Percentiles rank a stretch among this genome's conserved stretches.
Conservation (phyloP, 2,797 vertebrate genomes). For the Darevskia mixta region DNA sequence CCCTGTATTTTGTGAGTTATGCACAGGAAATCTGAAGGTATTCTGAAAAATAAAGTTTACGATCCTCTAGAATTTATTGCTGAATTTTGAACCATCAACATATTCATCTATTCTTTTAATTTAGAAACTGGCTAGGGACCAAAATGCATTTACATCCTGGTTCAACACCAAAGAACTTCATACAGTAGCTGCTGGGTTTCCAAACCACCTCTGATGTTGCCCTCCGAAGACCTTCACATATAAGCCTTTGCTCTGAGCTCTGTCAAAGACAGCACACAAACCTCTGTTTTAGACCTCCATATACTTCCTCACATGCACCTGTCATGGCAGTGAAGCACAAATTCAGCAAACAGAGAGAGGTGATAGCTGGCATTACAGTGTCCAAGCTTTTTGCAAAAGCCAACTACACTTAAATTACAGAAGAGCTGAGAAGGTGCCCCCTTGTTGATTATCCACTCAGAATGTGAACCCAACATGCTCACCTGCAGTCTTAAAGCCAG, state of each 20-base stretch:
- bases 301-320: slow-evolving; percentile 12
- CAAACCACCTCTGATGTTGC: neutral
- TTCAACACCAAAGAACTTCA: neutral
- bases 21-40: neutral
- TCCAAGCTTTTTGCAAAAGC: neutral
- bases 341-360: neutral
- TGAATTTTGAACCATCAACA: slow-evolving; percentile 9
- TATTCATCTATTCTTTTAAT: neutral
- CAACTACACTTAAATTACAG: neutral
- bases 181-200: neutral
- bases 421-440: slow-evolving; percentile 4
- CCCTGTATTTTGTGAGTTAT: slow-evolving; percentile 4
- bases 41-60: neutral
- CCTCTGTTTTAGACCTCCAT: neutral
- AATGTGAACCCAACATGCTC: neutral
- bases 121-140: neutral
- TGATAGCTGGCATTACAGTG: neutral
- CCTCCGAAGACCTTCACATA: neutral
- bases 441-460: neutral
- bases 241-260: neutral
- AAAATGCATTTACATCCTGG: neutral
- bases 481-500: neutral
- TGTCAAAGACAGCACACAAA: neutral
- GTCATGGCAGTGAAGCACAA: slow-evolving; percentile 11
- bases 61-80: neutral